Evolutionary conservation across 2,888 invertebrate genomes (phyloP), one percentile per base, ranked within the genome.

Genomic region (Napeogenes sylphis): DNA sequence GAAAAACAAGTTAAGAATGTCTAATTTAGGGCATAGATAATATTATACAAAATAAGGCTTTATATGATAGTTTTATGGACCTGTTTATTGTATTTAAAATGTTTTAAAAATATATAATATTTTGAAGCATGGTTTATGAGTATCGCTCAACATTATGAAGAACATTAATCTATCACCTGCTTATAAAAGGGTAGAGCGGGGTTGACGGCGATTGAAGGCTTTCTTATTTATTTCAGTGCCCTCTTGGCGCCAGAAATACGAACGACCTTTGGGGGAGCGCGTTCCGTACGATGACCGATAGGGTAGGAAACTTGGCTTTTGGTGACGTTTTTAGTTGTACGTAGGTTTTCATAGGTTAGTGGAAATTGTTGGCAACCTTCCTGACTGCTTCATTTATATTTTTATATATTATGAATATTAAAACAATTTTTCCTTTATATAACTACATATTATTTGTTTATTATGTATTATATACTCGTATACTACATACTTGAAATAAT

Each of bases 141-240:
- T 68, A 64, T 64, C 46, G 58, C 55, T 54, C 60, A 35, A 38
- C 54, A 75, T 77, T 78, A 77, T 78, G 76, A 76, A 76, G 75
- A 68, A 70, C 74, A 75, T 80, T 78, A 86, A 89, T 89, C 87
- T 86, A 88, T 90, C 87, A 89, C 86, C 79, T 76, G 80, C 76
- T 81, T 81, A 81, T 82, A 83, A 83, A 89, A 86, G 89, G 89
- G 87, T 85, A 80, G 80, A 79, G 75, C 75, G 75, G 85, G 83
- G 82, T 80, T 82, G 84, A 82, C 81, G 81, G 78, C 80, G 82
- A 82, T 83, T 80, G 84, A 84, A 82, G 84, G 80, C 79, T 86
- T 87, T 83, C 83, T 83, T 87, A 85, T 84, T 84, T 85, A 82
- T 83, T 83, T 79, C 83, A 78, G 75, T 79, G 82, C 79, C 80